Base-by-base conservation (phyloP, 2,797 vertebrate species). In the Delichon dasypus region DNA sequence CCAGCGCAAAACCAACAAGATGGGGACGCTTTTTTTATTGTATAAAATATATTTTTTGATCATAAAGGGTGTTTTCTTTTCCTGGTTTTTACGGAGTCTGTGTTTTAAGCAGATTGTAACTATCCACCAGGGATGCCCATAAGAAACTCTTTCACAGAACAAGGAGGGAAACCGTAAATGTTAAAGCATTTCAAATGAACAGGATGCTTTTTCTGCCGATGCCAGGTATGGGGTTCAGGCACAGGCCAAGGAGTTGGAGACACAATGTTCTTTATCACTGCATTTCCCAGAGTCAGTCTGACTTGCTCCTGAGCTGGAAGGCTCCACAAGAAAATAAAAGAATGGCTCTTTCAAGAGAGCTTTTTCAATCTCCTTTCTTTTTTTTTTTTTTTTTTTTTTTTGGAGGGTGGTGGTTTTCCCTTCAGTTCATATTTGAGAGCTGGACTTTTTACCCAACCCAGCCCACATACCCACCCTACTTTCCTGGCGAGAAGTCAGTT, bases 31-130 rank as follows among this genome's bases (percentile, higher is more conserved):
- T 64, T 79, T 79, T 94, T 87, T 70, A 93, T 70, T 60, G 74
- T 65, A 60, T 30, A 47, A 85, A 94, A 81, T 76, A 48, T 57
- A 73, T 47, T 91, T 91, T 94, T 86, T 55, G 16, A 92, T 92
- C 90, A 95, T 91, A 96, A 95, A 94, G 57, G 36, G 44, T 93
- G 94, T 93, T 96, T 96, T 93, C 92, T 85, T 96, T 96, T 71
- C 89, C 95, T 88, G 78, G n/a, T 47, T 96, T 95, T 95, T 83
- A 91, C 77, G 79, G 80, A 88, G 77, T 55, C 91, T 94, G 74
- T 62, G 71, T 95, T 96, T 94, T 89, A 95, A 94, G 80, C 7
- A 68, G 64, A 66, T 57, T 80, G 71, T 92, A 93, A 93, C 85
- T 85, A 94, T 89, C 45, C 93, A 90, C 93, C 11, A 54, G 94